phyloP scores from a whole-genome alignment of 2,797 vertebrate species.

The Eospalax fontanierii region DNA sequence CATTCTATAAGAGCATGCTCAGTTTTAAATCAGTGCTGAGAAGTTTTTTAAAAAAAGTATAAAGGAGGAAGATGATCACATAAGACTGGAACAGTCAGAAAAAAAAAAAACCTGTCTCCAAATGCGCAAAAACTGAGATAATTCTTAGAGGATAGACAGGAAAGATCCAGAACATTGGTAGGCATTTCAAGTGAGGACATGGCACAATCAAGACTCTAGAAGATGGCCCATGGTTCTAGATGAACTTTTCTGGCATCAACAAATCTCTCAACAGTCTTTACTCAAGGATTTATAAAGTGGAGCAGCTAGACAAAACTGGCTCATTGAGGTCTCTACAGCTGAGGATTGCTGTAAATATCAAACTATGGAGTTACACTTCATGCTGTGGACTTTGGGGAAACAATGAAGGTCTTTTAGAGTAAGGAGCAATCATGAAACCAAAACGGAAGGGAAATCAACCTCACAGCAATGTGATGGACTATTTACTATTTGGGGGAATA shows the following conservation, averaged over 20 bases:
- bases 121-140: slow-evolving; percentile 38
- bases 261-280: background rate
- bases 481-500: background rate
- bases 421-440: background rate
- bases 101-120: background rate
- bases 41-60: background rate
- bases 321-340: background rate
- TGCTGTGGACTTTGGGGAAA: background rate
- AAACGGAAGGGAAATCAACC: slow-evolving; percentile 18
- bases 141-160: slow-evolving; percentile 21
- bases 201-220: background rate
- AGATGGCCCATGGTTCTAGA: background rate
- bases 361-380: background rate
- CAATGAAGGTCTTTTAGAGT: background rate
- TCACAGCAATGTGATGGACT: background rate
- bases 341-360: background rate
- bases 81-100: background rate
- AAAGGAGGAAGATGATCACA: background rate
- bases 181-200: slow-evolving; percentile 9
- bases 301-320: background rate
- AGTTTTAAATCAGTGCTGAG: background rate
- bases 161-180: background rate
- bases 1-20: background rate
- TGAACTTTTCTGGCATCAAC: slow-evolving; percentile 9
- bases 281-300: background rate